These are phyloP conservation scores for Hemicentrotus pulcherrimus DNA, from an alignment of 35 echinoderm and acorn worm genomes.

Conservation along the genomic window DNA sequence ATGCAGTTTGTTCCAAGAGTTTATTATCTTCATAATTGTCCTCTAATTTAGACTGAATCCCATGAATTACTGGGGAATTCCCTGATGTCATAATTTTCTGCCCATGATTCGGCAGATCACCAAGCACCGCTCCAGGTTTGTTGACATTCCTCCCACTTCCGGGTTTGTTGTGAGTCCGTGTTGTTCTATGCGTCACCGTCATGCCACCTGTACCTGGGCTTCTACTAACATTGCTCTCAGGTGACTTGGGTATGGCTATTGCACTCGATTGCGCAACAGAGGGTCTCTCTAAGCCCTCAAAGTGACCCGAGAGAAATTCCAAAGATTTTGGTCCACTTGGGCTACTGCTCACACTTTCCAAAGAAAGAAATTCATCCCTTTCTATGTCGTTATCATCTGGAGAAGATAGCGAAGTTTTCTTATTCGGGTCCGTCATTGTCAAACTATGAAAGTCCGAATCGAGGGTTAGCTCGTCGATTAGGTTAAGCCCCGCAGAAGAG, in stretches of 20 bases:
- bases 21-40: background rate
- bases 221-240: constrained; percentile 15
- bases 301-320: constrained; percentile 65
- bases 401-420: constrained; percentile 3
- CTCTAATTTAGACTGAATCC: background rate
- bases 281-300: constrained; percentile 29
- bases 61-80: background rate
- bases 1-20: background rate
- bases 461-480: background rate
- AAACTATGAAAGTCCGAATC: background rate
- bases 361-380: constrained; percentile 55
- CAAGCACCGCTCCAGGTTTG: constrained; percentile 40
- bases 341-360: constrained; percentile 20
- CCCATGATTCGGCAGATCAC: constrained; percentile 51
- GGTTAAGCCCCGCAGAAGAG: constrained; percentile 21
- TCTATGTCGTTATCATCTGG: constrained; percentile 22
- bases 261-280: constrained; percentile 42
- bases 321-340: constrained; percentile 12
- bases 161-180: background rate
- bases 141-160: constrained; percentile 30
- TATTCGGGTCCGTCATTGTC: background rate
- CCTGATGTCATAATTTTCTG: background rate
- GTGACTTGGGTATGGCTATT: background rate
- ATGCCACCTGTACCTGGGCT: background rate
- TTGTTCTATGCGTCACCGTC: background rate